A percentile compares a stretch with the other conserved stretches of the same genome.
phyloP scores from a whole-genome alignment of 2,888 invertebrate species.

The Eretmocerus hayati region DNA sequence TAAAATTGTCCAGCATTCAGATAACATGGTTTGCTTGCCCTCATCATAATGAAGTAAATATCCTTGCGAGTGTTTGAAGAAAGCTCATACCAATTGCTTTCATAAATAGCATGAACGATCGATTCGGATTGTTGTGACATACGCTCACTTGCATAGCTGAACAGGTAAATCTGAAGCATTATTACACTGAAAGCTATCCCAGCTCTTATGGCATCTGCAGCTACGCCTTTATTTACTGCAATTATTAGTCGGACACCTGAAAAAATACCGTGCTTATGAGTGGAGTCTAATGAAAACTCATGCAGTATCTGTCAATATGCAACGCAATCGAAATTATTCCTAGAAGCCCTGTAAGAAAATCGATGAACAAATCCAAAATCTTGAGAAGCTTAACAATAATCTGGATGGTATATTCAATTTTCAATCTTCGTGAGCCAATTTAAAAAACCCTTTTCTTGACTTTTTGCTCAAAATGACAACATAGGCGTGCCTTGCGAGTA shows the following conservation, averaged over 20 bases:
- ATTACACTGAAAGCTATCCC: constrained; percentile 23
- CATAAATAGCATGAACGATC: constrained; percentile 26
- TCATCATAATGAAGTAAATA: constrained; percentile 29
- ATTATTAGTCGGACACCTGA: constrained; percentile 30
- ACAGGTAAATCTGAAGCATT: constrained; percentile 27
- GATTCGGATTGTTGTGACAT: constrained; percentile 27
- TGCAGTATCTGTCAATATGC: no score
- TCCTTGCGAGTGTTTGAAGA: constrained; percentile 26
- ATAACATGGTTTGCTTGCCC: constrained; percentile 21
- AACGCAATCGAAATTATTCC: no score
- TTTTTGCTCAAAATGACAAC: no score
- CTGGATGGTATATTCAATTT: no score
- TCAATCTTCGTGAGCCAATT: no score
- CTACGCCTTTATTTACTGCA: constrained; percentile 20
- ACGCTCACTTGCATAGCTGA: constrained; percentile 30
- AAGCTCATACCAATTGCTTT: constrained; percentile 28
- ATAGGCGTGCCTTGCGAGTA: no score
- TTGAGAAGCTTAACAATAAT: no score
- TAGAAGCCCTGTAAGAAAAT: no score
- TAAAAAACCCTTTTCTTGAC: no score
- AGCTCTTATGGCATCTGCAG: constrained; percentile 21
- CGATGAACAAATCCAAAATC: no score
- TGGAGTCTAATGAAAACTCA: neutral
- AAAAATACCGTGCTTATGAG: no score
- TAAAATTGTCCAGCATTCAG: constrained; percentile 22